Percentiles rank a stretch among this genome's conserved stretches.
phyloP scores from a whole-genome alignment of 2,888 invertebrate species.

The Drosophila cracens region DNA sequence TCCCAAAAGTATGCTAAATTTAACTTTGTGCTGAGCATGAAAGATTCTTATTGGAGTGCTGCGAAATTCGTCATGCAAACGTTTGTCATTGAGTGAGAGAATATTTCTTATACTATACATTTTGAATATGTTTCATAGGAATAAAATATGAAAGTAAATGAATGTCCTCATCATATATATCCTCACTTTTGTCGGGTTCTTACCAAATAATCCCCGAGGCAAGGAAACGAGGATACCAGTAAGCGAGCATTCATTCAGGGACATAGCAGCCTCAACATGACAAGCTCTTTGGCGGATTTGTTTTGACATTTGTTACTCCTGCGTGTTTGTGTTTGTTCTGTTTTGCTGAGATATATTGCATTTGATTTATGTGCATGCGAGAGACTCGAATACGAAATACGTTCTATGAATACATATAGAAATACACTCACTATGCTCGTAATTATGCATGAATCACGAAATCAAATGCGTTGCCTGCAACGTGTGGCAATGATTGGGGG shows the following conservation, averaged over 20 bases:
- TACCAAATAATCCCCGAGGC: not conserved
- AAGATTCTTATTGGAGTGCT: not conserved
- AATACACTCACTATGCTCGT: slow-evolving; percentile 32
- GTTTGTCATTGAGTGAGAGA: not conserved
- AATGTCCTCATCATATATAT: not conserved
- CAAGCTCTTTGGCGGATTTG: slow-evolving; percentile 20
- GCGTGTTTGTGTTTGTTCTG: slow-evolving; percentile 25
- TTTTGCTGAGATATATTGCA: slow-evolving; percentile 15
- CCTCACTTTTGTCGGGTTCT: not conserved
- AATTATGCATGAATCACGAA: slow-evolving; percentile 74
- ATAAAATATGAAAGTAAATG: slow-evolving; percentile 4
- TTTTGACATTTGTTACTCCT: slow-evolving; percentile 34
- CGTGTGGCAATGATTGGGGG: slow-evolving; percentile 4
- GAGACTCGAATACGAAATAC: slow-evolving; percentile 36
- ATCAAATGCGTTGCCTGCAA: slow-evolving; percentile 54
- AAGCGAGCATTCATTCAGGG: not conserved
- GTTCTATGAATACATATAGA: slow-evolving; percentile 43
- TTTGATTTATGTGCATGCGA: slow-evolving; percentile 47
- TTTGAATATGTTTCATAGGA: not conserved
- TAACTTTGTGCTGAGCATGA: not conserved
- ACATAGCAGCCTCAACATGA: slow-evolving; percentile 8
- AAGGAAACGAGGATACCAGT: not conserved
- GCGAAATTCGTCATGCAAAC: not conserved
- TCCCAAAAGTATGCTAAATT: not conserved
- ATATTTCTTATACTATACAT: not conserved